phyloP scores from a whole-genome alignment of 2,888 invertebrate genomes.

The Polydrusus pterygomalis region DNA sequence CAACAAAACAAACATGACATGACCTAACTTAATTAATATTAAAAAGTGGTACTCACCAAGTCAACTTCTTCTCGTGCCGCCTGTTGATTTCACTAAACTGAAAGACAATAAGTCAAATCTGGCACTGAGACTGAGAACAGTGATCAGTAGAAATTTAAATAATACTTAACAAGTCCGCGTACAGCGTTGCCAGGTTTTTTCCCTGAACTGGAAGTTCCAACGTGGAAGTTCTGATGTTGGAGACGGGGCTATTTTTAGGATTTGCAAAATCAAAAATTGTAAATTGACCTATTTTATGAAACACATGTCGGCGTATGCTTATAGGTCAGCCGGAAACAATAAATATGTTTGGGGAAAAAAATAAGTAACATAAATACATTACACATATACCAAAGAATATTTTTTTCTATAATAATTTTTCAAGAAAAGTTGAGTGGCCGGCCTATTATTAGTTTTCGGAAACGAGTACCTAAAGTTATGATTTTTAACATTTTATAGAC shows the following conservation, averaged over 20 bases:
- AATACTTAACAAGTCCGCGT: constrained; percentile 14
- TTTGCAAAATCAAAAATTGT: constrained; percentile 25
- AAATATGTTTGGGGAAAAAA: not conserved
- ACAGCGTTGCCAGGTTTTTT: constrained; percentile 30
- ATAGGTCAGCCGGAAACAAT: constrained; percentile 1
- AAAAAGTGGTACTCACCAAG: constrained; percentile 15
- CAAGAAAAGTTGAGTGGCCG: no score
- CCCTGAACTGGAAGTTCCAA: constrained; percentile 8
- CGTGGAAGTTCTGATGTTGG: constrained; percentile 29
- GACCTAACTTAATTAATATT: no score
- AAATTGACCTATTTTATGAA: constrained; percentile 18
- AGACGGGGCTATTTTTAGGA: constrained; percentile 16
- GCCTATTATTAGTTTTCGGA: no score
- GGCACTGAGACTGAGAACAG: no score
- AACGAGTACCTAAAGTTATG: no score
- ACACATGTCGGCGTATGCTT: not conserved
- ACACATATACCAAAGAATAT: no score
- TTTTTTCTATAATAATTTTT: no score
- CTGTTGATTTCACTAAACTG: constrained; percentile 23
- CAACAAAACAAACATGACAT: no score
- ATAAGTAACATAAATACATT: no score
- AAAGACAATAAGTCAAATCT: constrained; percentile 36
- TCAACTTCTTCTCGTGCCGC: constrained; percentile 13
- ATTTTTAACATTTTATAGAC: no score
- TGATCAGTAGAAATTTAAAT: constrained; percentile 31